A percentile compares a stretch with the other conserved stretches of the same genome.
phyloP scores from a whole-genome alignment of 2,113 vertebrate genomes.

The Astur gentilis region DNA sequence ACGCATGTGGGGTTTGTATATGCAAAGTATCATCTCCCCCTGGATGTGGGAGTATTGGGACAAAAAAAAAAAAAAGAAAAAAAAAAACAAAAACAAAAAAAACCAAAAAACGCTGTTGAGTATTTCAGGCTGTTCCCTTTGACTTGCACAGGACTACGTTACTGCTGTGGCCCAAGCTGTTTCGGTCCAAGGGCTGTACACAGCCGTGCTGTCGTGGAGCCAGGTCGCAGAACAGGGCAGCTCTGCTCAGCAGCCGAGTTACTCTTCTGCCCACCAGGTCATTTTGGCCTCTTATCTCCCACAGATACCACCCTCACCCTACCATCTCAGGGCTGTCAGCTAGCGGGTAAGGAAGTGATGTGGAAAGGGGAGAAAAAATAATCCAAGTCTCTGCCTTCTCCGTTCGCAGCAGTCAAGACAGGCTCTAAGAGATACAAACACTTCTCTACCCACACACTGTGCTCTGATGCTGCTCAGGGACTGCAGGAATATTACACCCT shows the following conservation, averaged over 20 bases:
- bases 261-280: fast-evolving
- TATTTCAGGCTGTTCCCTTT: not conserved
- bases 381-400: not conserved
- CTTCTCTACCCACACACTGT: not conserved
- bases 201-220: fast-evolving
- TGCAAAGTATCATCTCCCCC: not conserved
- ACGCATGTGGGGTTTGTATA: not conserved
- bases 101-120: not conserved
- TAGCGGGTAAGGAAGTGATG: not conserved
- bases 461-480: not conserved
- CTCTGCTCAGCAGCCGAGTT: fast-evolving
- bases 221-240: not conserved
- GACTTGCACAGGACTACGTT: not conserved
- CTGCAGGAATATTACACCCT: not conserved
- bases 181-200: fast-evolving
- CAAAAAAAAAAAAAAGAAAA: not conserved
- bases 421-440: not conserved
- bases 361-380: not conserved
- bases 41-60: not conserved
- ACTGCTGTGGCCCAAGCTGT: not conserved
- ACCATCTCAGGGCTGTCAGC: not conserved
- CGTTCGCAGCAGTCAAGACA: not conserved
- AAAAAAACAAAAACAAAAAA: not conserved
- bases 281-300: not conserved
- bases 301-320: not conserved